Conservation (phyloP, 2,113 vertebrate genomes). For the Athene noctua region DNA sequence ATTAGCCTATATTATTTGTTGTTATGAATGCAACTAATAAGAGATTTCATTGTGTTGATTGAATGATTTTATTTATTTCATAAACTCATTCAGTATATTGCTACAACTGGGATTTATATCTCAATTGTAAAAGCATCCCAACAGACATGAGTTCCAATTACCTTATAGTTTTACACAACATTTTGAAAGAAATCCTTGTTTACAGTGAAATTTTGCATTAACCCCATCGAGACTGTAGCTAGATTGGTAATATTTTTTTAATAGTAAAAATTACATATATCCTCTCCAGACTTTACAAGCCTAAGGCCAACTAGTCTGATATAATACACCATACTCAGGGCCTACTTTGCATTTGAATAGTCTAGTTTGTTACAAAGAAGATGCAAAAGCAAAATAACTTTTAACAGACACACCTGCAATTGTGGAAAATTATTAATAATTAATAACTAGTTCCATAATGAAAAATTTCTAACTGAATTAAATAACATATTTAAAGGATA, state of each 20-base stretch:
- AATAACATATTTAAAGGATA: neutral
- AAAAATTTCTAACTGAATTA: neutral
- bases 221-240: neutral
- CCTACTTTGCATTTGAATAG: neutral
- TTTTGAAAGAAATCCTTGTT: neutral
- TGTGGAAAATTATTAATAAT: neutral
- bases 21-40: neutral
- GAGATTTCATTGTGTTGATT: neutral
- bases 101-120: slow-evolving; percentile 45
- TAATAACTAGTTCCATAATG: neutral
- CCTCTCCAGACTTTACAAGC: neutral
- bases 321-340: neutral
- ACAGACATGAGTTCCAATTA: neutral
- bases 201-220: neutral
- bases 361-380: neutral
- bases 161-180: neutral
- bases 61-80: neutral
- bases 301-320: neutral
- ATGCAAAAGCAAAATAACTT: neutral
- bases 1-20: neutral
- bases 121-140: slow-evolving; percentile 2
- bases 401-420: neutral
- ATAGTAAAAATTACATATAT: neutral
- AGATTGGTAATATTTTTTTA: neutral
- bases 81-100: neutral